A percentile compares a stretch with the other conserved stretches of the same genome.
These are phyloP conservation scores for Pseudomyrmex flavicornis DNA, from an alignment of 1,140 invertebrate genomes.

Conservation along the genomic window DNA sequence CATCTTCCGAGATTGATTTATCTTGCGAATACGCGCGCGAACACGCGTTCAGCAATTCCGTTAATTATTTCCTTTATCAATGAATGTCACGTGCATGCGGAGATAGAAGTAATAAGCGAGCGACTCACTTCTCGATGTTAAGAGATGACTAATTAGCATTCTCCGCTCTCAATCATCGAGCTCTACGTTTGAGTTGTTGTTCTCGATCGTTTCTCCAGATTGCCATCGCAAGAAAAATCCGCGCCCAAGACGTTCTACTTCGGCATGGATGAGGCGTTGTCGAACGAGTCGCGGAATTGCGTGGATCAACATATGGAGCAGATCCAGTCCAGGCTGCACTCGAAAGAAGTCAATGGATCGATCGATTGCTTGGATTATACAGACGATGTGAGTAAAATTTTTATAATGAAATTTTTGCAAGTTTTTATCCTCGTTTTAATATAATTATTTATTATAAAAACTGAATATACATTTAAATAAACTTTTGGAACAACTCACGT, in stretches of 20 bases:
- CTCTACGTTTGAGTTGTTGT: background rate
- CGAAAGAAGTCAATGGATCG: conserved; percentile 53
- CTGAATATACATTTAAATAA: background rate
- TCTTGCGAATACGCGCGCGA: conserved; percentile 8
- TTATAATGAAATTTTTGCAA: background rate
- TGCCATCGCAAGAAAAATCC: conserved; percentile 69
- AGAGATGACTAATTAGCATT: conserved; percentile 28
- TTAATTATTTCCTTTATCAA: conserved; percentile 48
- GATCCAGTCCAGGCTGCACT: conserved; percentile 60
- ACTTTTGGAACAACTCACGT: background rate
- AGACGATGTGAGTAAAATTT: conserved; percentile 68
- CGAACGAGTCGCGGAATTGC: conserved; percentile 79
- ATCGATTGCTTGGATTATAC: conserved; percentile 61
- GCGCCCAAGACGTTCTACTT: conserved; percentile 91
- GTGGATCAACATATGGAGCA: conserved; percentile 80
- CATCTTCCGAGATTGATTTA: conserved; percentile 35
- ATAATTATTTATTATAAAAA: conserved; percentile 20
- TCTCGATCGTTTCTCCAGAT: conserved; percentile 37
- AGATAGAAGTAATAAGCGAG: background rate
- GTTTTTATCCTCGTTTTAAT: conserved; percentile 1
- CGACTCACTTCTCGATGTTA: background rate
- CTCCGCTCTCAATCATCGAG: background rate
- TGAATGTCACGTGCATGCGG: conserved; percentile 14
- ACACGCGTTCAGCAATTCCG: conserved; percentile 6
- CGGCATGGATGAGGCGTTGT: conserved; percentile 88